A percentile compares a stretch with the other conserved stretches of the same genome.
Conservation (phyloP, 1,140 invertebrate genomes). For the Drosophila pseudoananassae region DNA sequence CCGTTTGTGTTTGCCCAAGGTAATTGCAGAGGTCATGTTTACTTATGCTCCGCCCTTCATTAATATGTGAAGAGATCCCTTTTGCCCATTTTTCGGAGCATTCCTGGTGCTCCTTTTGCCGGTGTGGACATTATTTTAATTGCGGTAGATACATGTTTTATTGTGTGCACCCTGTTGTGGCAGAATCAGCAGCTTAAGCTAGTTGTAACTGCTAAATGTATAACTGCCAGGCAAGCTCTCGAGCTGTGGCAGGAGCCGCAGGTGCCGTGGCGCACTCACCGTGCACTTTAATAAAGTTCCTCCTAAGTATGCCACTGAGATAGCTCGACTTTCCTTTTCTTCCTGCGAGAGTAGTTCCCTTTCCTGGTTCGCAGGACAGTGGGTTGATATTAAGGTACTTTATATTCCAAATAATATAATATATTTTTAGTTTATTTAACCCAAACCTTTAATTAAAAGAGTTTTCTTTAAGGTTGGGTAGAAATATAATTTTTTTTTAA, state of each 20-base stretch:
- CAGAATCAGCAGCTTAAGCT: slow-evolving; percentile 11
- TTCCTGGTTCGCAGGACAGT: neutral
- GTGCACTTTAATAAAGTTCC: slow-evolving; percentile 69
- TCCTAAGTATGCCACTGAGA: slow-evolving; percentile 34
- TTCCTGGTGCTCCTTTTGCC: neutral
- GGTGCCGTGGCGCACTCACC: slow-evolving; percentile 48
- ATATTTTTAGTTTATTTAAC: too few relatives aligned
- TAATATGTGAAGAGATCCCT: slow-evolving; percentile 42
- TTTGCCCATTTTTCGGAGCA: slow-evolving; percentile 12
- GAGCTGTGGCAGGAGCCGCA: slow-evolving; percentile 28
- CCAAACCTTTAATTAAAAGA: too few relatives aligned
- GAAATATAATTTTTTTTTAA: neutral
- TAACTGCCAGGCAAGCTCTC: slow-evolving; percentile 5
- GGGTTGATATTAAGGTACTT: neutral
- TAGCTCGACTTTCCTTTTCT: slow-evolving; percentile 7
- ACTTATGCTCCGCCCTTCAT: slow-evolving; percentile 52
- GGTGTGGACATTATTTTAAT: slow-evolving; percentile 48
- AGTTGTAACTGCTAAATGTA: slow-evolving; percentile 51
- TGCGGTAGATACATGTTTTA: slow-evolving; percentile 65
- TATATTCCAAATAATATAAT: neutral
- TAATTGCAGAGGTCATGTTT: slow-evolving; percentile 66
- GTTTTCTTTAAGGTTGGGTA: neutral
- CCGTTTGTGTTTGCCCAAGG: slow-evolving; percentile 56
- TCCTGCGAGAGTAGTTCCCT: neutral
- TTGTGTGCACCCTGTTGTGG: slow-evolving; percentile 29